A percentile compares a stretch with the other conserved stretches of the same genome.
Evolutionary conservation across 2,888 invertebrate genomes (phyloP).

Genomic region (Melinaea marsaeus): DNA sequence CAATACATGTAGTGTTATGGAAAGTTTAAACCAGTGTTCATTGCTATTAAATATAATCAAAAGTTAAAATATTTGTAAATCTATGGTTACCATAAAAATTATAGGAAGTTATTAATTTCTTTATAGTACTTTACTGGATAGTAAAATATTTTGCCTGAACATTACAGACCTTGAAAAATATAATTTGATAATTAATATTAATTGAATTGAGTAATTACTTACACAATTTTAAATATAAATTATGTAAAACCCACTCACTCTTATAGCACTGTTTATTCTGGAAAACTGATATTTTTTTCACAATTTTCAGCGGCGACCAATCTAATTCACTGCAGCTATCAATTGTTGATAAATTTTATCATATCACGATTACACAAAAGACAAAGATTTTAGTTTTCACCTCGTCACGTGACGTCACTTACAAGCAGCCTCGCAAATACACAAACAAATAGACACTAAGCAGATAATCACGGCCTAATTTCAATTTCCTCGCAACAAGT

Average conservation of each 20-base stretch:
- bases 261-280: slow-evolving; percentile 15
- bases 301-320: slow-evolving; percentile 22
- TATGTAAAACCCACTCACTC: slow-evolving; percentile 12
- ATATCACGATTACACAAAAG: slow-evolving; percentile 54
- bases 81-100: too few relatives aligned
- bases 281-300: slow-evolving; percentile 17
- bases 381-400: slow-evolving; percentile 53
- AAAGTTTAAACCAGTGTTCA: too few relatives aligned
- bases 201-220: not conserved
- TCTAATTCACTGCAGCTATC: slow-evolving; percentile 51
- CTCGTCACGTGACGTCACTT: slow-evolving; percentile 63
- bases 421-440: slow-evolving; percentile 54
- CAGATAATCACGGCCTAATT: slow-evolving; percentile 50
- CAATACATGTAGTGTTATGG: too few relatives aligned
- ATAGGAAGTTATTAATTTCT: too few relatives aligned
- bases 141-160: too few relatives aligned
- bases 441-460: slow-evolving; percentile 47
- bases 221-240: slow-evolving; percentile 2
- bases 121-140: too few relatives aligned
- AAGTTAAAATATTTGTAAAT: too few relatives aligned
- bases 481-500: slow-evolving; percentile 43
- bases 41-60: too few relatives aligned
- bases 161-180: slow-evolving; percentile 7
- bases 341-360: slow-evolving; percentile 64
- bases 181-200: slow-evolving; percentile 8